A percentile compares a stretch with the other conserved stretches of the same genome.
Conservation (phyloP, 2,888 invertebrate genomes). For the Siphonodentalium dalli region DNA sequence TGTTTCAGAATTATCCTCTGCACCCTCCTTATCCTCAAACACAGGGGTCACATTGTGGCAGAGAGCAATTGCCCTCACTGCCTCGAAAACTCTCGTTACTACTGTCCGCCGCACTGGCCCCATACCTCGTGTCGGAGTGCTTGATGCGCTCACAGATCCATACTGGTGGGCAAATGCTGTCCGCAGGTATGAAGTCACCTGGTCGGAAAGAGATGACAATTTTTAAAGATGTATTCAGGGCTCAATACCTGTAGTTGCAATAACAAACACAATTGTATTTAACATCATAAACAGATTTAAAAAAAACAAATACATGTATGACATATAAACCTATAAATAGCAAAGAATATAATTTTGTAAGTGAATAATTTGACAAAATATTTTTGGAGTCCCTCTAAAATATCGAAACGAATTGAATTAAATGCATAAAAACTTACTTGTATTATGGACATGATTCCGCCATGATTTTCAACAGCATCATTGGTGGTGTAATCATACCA, state of each 20-base stretch:
- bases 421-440: too few relatives aligned
- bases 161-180: constrained; percentile 61
- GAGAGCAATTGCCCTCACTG: constrained; percentile 90
- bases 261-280: neutral
- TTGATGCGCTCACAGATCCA: constrained; percentile 17
- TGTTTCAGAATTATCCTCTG: constrained; percentile 41
- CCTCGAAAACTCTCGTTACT: constrained; percentile 82
- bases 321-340: neutral
- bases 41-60: constrained; percentile 99
- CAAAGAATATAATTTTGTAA: too few relatives aligned
- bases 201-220: neutral
- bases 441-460: too few relatives aligned
- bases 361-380: neutral
- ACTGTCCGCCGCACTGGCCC: constrained; percentile 73
- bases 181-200: constrained; percentile 68
- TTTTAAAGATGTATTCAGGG: too few relatives aligned
- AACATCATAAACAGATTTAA: neutral
- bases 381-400: too few relatives aligned
- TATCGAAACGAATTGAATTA: too few relatives aligned
- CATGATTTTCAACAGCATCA: too few relatives aligned
- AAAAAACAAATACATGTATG: neutral
- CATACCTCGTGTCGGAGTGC: constrained; percentile 38
- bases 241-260: too few relatives aligned
- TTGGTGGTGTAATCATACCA: too few relatives aligned
- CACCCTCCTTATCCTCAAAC: constrained; percentile 72